Base-by-base conservation (phyloP, 1,140 invertebrate species). In the Drosophila pseudoananassae region DNA sequence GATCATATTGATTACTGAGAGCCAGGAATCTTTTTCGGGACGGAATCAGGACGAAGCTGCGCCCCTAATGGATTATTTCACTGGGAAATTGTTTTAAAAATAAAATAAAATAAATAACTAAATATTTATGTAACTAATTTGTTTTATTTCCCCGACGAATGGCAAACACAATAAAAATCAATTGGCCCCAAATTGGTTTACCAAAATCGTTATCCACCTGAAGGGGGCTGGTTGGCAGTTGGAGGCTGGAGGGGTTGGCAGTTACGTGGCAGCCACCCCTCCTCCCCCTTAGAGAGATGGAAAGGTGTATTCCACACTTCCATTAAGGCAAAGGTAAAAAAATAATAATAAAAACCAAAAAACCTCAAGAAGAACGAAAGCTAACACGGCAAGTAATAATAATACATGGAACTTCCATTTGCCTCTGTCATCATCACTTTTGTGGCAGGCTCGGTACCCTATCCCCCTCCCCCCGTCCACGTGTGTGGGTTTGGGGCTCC, bases 371-470 rank as follows among this genome's bases (percentile, higher is more conserved):
- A 50, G 49, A 60, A 51, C 25, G 33, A 69, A 57, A 71, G 45
- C 43, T 33, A 65, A 63, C 46, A 71, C 45, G 33, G 43, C 64
- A 61, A 71, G 65, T 61, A 65, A 71, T 76, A 76, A 76, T 71
- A 80, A 76, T 76, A 80, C 77, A 80, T 59, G 77, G 76, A 80
- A 80, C 43, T 80, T 80, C 77, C 78, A 80, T 80, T 80, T 80
- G 71, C 31, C 71, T 65, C 71, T 80, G 77, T 80, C 77, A 76
- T 80, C 77, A 80, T 79, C 71, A 80, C 71, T 80, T 71, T 64
- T 55, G 57, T 14, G 47, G 33, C 54, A 54, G 23, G 27, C 50
- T 12, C 58, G 40, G 43, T 12, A 5, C 57, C 63, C 31, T 8
- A 9, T 33, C 31, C 31, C 31, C 8, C 29, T 1, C n/a, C 7